These are phyloP conservation scores for Mythimna lalbum DNA, from an alignment of 2,888 invertebrate genomes.

Conservation along the genomic window DNA sequence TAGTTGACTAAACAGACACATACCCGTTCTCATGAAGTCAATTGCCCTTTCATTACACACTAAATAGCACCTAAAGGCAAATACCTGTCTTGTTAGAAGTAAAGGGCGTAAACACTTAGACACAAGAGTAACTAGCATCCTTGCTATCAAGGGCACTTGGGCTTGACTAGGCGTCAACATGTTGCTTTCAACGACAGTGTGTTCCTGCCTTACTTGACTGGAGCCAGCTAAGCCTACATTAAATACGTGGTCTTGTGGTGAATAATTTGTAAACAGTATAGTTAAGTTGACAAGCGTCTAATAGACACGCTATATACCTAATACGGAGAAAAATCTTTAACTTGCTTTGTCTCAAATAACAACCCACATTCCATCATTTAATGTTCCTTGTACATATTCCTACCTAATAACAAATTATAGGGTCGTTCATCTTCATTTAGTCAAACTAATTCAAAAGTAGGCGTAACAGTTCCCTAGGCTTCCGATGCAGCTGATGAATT, in stretches of 20 bases:
- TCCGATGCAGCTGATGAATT: constrained; percentile 35
- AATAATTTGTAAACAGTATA: constrained; percentile 5
- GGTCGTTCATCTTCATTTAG: constrained; percentile 23
- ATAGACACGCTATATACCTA: not conserved
- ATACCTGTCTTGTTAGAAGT: constrained; percentile 25
- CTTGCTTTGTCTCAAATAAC: constrained; percentile 21
- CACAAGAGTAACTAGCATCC: constrained; percentile 31
- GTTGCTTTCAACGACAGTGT: constrained; percentile 20
- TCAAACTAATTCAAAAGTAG: constrained; percentile 50
- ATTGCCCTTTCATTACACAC: constrained; percentile 9
- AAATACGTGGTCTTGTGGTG: not conserved
- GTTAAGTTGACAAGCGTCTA: not conserved
- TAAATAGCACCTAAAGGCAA: constrained; percentile 25
- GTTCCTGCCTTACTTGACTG: not conserved
- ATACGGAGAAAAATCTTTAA: not conserved
- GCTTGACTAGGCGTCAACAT: constrained; percentile 5
- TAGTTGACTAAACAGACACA: not conserved
- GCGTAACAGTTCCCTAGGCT: constrained; percentile 45
- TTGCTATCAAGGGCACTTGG: constrained; percentile 25
- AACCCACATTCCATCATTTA: not conserved
- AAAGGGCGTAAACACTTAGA: constrained; percentile 34
- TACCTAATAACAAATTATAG: constrained; percentile 1
- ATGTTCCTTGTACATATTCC: constrained; percentile 1
- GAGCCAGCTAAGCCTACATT: not conserved
- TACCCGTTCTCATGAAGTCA: not conserved